Evolutionary conservation across 1,140 invertebrate genomes (phyloP).

Genomic region (Cherax quadricarinatus): DNA sequence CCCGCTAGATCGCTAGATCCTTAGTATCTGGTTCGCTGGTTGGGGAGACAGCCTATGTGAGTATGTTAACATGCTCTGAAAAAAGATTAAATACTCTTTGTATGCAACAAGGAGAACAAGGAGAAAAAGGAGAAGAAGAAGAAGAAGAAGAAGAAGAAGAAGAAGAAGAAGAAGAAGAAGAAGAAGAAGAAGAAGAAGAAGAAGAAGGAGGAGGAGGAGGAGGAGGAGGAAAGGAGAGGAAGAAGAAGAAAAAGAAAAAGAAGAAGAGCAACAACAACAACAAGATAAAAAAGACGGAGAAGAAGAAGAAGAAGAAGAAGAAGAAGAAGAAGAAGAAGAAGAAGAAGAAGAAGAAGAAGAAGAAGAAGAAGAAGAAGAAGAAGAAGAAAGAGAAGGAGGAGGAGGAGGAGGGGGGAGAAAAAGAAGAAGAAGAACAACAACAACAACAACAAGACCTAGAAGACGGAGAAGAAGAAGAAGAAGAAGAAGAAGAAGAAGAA

Average conservation of each 20-base stretch:
- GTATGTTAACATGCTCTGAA: no score
- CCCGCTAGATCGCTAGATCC: no score
- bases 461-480: background rate
- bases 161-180: background rate
- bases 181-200: background rate
- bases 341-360: background rate
- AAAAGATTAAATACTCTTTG: no score
- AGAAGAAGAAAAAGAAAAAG: background rate
- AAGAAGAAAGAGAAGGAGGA: background rate
- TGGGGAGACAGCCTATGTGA: no score
- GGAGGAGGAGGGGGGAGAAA: background rate
- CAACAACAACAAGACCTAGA: background rate
- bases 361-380: background rate
- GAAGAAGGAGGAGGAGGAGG: background rate
- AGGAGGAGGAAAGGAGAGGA: background rate
- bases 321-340: background rate
- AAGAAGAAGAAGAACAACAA: background rate
- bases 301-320: background rate
- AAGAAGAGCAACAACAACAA: background rate
- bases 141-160: background rate
- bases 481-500: background rate
- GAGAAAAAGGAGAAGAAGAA: background rate
- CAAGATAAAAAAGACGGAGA: background rate
- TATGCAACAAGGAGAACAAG: no score
- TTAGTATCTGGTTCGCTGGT: no score